Evolutionary conservation across 2,797 vertebrate species (phyloP).

Genomic region (Coreius guichenoti): DNA sequence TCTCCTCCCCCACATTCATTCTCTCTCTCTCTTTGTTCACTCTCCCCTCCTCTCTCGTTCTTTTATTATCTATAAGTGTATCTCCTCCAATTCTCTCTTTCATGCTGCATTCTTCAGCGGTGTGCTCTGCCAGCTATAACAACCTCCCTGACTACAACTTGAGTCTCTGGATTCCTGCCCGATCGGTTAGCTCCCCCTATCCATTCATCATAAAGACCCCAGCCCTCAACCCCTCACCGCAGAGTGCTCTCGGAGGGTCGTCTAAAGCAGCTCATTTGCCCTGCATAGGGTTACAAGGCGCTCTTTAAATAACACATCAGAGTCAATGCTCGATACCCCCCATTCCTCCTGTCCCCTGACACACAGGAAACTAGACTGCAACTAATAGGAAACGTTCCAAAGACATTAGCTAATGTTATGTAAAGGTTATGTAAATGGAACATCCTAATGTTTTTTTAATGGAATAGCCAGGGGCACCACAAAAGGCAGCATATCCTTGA

Average conservation of each 20-base stretch:
- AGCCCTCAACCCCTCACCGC: slow-evolving; percentile 35
- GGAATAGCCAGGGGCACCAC: neutral
- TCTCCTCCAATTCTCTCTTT: slow-evolving; percentile 48
- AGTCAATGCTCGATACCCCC: slow-evolving; percentile 42
- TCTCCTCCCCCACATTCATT: slow-evolving; percentile 42
- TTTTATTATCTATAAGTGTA: slow-evolving; percentile 46
- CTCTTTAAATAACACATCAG: slow-evolving; percentile 71
- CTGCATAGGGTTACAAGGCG: slow-evolving; percentile 57
- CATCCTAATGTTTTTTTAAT: neutral
- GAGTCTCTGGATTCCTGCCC: slow-evolving; percentile 56
- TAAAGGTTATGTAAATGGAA: slow-evolving; percentile 1
- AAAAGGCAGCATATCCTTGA: neutral
- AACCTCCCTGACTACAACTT: slow-evolving; percentile 45
- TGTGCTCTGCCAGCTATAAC: slow-evolving; percentile 51
- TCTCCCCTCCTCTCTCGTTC: slow-evolving; percentile 26
- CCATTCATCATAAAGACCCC: slow-evolving; percentile 53
- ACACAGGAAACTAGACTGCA: slow-evolving; percentile 30
- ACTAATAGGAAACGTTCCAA: slow-evolving; percentile 32
- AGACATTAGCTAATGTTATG: slow-evolving; percentile 1
- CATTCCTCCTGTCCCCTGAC: slow-evolving; percentile 46
- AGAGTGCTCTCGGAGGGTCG: slow-evolving; percentile 31
- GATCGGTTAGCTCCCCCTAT: slow-evolving; percentile 58
- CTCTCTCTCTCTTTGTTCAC: slow-evolving; percentile 43
- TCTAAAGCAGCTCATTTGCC: slow-evolving; percentile 50
- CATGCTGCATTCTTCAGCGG: slow-evolving; percentile 46